Base-by-base conservation (phyloP, 1,140 invertebrate genomes). In the Temnothorax curvispinosus region DNA sequence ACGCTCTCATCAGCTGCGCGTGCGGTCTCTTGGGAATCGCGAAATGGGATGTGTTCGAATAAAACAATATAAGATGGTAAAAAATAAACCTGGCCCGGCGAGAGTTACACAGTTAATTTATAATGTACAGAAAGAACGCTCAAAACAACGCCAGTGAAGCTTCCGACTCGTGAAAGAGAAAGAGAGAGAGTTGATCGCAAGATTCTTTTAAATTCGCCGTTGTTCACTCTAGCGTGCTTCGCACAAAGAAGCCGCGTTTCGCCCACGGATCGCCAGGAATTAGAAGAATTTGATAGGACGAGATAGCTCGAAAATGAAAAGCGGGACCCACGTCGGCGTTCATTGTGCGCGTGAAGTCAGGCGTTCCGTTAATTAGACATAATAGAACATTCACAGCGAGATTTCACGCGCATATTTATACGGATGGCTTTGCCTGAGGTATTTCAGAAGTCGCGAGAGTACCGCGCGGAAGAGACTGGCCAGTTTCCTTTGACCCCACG, bases 401-500 rank as follows among this genome's bases (percentile, higher is more conserved):
- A 87, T 90, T 90, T 77, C 80, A 47, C 52, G 80, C 86, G 80
- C 75, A 78, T 90, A 90, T 90, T 90, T 90, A 88, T 81, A 87
- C 89, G 89, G 74, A 72, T 62, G 77, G 62, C 62, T 85, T 85
- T 85, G 86, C 78, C 62, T 71, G 69, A 64, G 80, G 67, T 82
- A 88, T 87, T 90, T 85, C 50, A 77, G 86, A 85, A 90, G 62
- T 80, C 86, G 52, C 88, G 80, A 65, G 74, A 67, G 60, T 65
- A 76, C 71, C 62, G 85, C 71, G 32, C 62, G 67, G 54, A 64
- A 64, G 52, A n/a, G 38, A 21, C 32, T 11, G 41, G 32, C 58
- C 65, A 84, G 62, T 78, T 74, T 80, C 81, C 87, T 93, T 91
- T 92, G 89, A 92, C 89, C 89, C 91, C 71, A 87, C 75, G 72